phyloP scores from a whole-genome alignment of 2,113 vertebrate species.

The Lanius ludovicianus region DNA sequence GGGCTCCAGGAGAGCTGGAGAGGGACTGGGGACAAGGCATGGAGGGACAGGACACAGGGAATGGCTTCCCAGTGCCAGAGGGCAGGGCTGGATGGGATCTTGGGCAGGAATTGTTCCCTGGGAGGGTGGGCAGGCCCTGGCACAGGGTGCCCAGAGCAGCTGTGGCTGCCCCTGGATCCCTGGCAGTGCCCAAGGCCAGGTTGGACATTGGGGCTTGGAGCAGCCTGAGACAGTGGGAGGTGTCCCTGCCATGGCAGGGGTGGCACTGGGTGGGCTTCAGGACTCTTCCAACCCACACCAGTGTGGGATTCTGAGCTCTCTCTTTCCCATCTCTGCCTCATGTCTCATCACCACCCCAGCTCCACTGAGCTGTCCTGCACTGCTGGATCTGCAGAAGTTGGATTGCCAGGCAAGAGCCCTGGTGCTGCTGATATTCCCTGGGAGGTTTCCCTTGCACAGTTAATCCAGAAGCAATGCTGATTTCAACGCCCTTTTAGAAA shows the following conservation, averaged over 20 bases:
- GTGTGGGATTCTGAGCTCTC: background rate
- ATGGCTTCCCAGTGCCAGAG: background rate
- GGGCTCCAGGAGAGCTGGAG: background rate
- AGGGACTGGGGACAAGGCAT: background rate
- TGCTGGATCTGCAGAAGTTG: background rate
- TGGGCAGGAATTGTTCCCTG: background rate
- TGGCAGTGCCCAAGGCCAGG: background rate
- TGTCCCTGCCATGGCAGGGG: background rate
- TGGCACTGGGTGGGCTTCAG: rapidly evolving
- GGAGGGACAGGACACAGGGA: background rate
- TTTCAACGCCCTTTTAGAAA: background rate
- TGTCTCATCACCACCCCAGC: background rate
- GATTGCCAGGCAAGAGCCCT: background rate
- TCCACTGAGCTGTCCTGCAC: background rate
- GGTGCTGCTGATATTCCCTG: background rate
- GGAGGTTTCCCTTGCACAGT: background rate
- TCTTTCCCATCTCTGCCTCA: background rate
- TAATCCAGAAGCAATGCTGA: background rate
- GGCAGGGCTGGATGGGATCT: background rate
- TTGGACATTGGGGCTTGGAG: background rate
- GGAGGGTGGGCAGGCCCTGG: background rate
- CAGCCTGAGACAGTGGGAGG: background rate
- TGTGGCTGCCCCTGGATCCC: background rate
- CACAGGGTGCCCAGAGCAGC: background rate
- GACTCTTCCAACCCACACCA: background rate